Evolutionary conservation across 1,140 invertebrate species (phyloP), one percentile per base, ranked within the genome.

Genomic region (Dendroctonus ponderosae): DNA sequence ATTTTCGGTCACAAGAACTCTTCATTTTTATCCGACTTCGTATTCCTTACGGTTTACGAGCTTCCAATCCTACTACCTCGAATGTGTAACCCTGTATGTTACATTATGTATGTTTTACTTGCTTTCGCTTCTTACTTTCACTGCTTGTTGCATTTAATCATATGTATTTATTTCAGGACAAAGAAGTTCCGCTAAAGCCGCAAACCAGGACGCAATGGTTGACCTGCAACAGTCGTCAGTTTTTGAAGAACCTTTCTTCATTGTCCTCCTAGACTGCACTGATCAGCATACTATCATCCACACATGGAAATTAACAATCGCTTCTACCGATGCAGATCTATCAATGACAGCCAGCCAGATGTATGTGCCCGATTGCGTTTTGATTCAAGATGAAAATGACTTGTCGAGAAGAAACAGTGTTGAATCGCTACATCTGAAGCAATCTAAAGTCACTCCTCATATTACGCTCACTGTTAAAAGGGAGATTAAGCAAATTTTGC

Each of bases 241-340:
- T 26, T 98, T 98, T 77, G 91, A 95, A 74, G 95, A 98, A 76
- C 93, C 94, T 2, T 98, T 98, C 80, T 98, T 94, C 75, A 91
- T 98, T 44, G 94, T 97, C 0, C 89, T 97, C 14, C 78, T 97
- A 9, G 94, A 97, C 78, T 89, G 93, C 74, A 92, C 90, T 0
- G 82, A 85, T 54, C 86, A 86, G 14, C 88, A 90, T 5, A 94
- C 91, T n/a, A 90, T 92, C 0, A 87, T 97, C 5, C 95, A 98
- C 74, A 97, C 97, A 92, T 98, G 96, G 96, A 86, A 91, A 74
- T 83, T 98, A 8, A 89, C 92, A 0, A 95, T 97, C 61, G 90
- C 93, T 0, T 97, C 93, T 0, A 78, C 73, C 39, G 78, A 79
- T 66, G 67, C 64, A 9, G 78, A 79, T 66, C 52, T 73, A 42